phyloP scores from a whole-genome alignment of 64 coral and sea anemone genomes.

The Porites lutea region DNA sequence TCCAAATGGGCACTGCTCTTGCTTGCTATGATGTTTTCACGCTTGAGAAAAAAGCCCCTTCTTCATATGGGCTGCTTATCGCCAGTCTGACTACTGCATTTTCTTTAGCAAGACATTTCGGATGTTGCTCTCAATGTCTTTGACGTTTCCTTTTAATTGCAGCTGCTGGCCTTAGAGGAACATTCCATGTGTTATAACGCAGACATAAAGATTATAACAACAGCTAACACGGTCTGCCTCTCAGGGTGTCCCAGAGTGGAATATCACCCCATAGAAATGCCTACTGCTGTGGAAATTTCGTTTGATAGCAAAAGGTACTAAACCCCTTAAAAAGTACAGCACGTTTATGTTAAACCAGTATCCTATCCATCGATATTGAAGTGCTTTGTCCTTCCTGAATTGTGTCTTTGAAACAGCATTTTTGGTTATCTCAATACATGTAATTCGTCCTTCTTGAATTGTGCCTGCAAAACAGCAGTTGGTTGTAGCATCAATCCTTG shows the following conservation, averaged over 20 bases:
- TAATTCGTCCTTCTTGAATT: no score
- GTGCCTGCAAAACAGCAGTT: no score
- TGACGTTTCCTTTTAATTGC: background rate
- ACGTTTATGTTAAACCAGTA: no score
- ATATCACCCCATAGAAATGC: conserved; percentile 7
- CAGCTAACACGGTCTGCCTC: background rate
- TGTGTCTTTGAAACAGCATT: no score
- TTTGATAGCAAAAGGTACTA: conserved; percentile 1
- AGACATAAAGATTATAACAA: conserved; percentile 17
- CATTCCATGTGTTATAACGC: conserved; percentile 35
- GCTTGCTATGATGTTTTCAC: no score
- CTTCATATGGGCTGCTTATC: no score
- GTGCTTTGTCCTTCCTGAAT: no score
- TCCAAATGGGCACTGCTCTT: no score
- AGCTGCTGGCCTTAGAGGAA: conserved; percentile 36
- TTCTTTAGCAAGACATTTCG: background rate
- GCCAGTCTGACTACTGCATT: no score
- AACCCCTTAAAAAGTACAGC: background rate
- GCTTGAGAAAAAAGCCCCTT: no score
- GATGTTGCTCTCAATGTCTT: background rate
- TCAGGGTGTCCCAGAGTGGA: background rate
- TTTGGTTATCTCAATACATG: no score
- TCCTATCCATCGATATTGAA: no score
- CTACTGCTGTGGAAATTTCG: conserved; percentile 16
- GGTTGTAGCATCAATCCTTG: background rate